Percentiles rank a stretch among this genome's conserved stretches.
These are phyloP conservation scores for Nesometra sesokonis DNA, from an alignment of 35 echinoderm and acorn worm species.

Conservation along the genomic window DNA sequence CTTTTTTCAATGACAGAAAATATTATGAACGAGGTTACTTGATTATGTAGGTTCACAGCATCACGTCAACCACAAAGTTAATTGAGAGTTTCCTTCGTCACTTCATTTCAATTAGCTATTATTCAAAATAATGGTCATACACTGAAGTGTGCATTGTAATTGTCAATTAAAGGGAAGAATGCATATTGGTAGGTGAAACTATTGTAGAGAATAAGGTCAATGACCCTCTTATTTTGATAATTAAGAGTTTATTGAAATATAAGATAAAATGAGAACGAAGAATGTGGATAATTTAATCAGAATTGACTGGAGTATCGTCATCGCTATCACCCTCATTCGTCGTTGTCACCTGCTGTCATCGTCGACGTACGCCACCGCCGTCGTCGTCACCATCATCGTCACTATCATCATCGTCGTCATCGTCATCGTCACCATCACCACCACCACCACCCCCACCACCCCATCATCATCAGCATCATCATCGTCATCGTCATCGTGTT, in stretches of 20 bases:
- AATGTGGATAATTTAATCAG: no score
- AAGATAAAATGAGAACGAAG: no score
- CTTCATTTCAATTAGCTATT: no score
- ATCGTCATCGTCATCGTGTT: not conserved
- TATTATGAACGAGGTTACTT: not conserved
- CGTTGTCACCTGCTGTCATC: no score
- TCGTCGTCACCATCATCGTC: not conserved
- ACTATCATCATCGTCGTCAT: not conserved
- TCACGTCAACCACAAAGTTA: no score
- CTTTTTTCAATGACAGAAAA: not conserved
- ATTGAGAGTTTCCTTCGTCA: no score
- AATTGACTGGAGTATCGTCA: no score
- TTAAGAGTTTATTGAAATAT: no score
- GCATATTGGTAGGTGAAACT: not conserved
- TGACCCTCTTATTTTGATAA: not conserved
- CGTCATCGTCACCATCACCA: constrained; percentile 1
- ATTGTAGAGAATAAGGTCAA: not conserved
- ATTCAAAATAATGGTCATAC: no score
- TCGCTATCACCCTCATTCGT: no score
- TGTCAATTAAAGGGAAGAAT: not conserved
- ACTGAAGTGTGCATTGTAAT: not conserved
- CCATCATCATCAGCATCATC: not conserved
- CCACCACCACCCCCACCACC: not conserved
- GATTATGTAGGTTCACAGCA: no score
- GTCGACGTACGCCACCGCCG: no score